These are phyloP conservation scores for Scaptomyza flava DNA, from an alignment of 2,888 invertebrate species.

Conservation along the genomic window DNA sequence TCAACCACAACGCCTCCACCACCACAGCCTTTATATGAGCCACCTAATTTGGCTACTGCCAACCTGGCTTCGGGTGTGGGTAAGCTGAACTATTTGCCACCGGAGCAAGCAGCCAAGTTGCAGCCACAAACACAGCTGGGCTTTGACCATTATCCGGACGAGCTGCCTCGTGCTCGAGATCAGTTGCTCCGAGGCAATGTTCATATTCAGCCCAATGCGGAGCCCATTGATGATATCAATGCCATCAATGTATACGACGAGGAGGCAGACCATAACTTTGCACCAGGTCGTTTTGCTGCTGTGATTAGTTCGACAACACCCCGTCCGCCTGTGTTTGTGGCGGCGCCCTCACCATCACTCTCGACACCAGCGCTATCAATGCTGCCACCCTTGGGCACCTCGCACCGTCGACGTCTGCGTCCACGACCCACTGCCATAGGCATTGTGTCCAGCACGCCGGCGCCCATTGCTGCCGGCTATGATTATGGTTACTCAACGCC, in stretches of 20 bases:
- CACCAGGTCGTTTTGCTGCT: constrained; percentile 57
- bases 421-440: constrained; percentile 76
- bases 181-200: constrained; percentile 51
- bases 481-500: constrained; percentile 74
- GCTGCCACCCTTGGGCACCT: constrained; percentile 74
- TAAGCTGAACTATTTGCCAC: constrained; percentile 80
- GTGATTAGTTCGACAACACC: constrained; percentile 50
- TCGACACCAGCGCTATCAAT: constrained; percentile 62
- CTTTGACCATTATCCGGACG: constrained; percentile 83
- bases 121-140: constrained; percentile 82
- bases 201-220: constrained; percentile 77
- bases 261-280: constrained; percentile 65
- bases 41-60: constrained; percentile 52
- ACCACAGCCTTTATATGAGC: constrained; percentile 20
- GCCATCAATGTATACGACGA: constrained; percentile 64
- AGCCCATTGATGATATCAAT: constrained; percentile 72
- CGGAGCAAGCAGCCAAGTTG: constrained; percentile 81
- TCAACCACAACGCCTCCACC: constrained; percentile 62
- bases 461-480: constrained; percentile 72
- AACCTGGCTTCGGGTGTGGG: constrained; percentile 58
- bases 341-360: constrained; percentile 30
- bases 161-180: constrained; percentile 62
- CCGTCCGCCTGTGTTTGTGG: constrained; percentile 38
- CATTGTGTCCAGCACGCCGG: constrained; percentile 69
- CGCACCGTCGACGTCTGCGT: constrained; percentile 56